Conservation (phyloP, 1,140 invertebrate species). For the Lepidurus packardi region DNA sequence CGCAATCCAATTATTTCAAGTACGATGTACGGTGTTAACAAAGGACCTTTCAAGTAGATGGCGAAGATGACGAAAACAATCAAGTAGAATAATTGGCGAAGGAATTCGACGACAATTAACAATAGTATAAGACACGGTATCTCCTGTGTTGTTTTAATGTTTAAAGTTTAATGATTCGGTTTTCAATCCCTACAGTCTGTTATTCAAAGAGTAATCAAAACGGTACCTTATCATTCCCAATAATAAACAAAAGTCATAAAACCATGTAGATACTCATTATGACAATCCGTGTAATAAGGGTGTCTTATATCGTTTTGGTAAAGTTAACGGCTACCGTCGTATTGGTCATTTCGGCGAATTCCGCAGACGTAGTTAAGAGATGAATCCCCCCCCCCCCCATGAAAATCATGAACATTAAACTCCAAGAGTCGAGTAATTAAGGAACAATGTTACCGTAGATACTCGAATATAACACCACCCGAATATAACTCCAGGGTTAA, state of each 20-base stretch:
- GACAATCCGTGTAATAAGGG: background rate
- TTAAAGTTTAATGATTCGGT: no score
- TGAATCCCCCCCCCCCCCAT: background rate
- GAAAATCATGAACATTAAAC: background rate
- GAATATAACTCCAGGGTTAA: no score
- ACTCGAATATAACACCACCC: no score
- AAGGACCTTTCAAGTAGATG: background rate
- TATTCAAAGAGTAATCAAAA: background rate
- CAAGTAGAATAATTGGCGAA: background rate
- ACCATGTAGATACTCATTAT: background rate
- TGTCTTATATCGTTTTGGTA: background rate
- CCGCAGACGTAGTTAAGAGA: background rate
- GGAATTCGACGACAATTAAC: background rate
- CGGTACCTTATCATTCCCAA: background rate
- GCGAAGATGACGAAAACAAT: slow-evolving; percentile 1
- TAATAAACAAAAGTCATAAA: background rate
- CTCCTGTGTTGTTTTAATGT: background rate
- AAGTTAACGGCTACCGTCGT: background rate
- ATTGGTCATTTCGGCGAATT: background rate
- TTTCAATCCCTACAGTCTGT: no score
- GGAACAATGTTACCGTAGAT: background rate
- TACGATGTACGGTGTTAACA: background rate
- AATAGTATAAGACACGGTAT: background rate
- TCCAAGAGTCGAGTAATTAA: background rate
- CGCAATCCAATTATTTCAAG: background rate